Evolutionary conservation across 2,113 vertebrate genomes (phyloP), one percentile per base, ranked within the genome.

Genomic region (Hyla sarda): DNA sequence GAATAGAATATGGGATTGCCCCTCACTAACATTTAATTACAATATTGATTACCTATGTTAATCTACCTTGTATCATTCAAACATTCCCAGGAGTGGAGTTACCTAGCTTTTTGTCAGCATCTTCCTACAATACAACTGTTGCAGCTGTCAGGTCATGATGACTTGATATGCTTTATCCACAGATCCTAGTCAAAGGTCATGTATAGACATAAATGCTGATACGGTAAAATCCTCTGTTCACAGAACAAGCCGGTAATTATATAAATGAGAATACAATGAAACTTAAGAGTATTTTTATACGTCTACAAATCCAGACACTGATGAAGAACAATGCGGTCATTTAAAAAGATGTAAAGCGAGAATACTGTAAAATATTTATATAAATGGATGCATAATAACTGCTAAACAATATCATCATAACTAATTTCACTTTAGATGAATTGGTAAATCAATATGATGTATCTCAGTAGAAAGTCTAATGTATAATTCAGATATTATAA

Each of bases 11-110:
- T 47, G 47, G 23, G 41, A 69, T 28, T 21, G 6, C 45, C 37
- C 45, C 60, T 82, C 17, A 69, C 62, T 34, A 30, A 69, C 41
- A 50, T 69, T 69, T 48, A 62, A 69, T 82, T 82, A 82, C 34
- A 45, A 50, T 69, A 82, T 82, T 52, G 80, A 82, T 69, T 69
- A 7, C 41, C 37, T 30, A 47, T 69, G 60, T 69, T 69, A 69
- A 76, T 76, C 74, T 52, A 75, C 28, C 6, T 17, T 19, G 16
- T 52, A 52, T 30, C 23, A 52, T 14, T 17, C 25, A 30, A 30
- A 50, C 0, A 19, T 69, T 30, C 74, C 74, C 47, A 30, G 28
- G 7, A 52, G 25, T 19, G 32, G 11, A 75, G 11, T 23, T 10
- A 30, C 28, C 25, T 32, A 23, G 13, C 23, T 76, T 76, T 76